Conservation (phyloP, 1,140 invertebrate genomes). For the Prorops nasuta region DNA sequence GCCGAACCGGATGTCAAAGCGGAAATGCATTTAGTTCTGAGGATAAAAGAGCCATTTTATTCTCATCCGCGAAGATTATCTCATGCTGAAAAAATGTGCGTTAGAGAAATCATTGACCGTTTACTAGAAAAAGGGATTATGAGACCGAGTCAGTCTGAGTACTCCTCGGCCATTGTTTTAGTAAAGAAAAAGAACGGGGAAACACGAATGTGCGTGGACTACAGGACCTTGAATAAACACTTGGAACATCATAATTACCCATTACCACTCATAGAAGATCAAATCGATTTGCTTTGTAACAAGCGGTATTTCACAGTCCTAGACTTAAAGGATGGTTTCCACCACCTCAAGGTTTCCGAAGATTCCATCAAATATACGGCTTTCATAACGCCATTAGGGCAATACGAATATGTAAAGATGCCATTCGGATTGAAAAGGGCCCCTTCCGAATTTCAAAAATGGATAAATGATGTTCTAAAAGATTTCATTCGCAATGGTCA, state of each 20-base stretch:
- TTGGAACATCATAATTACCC: neutral
- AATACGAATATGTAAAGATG: conserved; percentile 1
- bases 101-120: neutral
- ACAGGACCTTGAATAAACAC: neutral
- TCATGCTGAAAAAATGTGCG: neutral
- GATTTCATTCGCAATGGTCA: neutral
- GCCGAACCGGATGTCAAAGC: neutral
- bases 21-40: neutral
- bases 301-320: neutral
- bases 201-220: conserved; percentile 7
- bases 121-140: neutral
- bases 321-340: neutral
- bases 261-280: conserved; percentile 3
- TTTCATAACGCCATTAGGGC: neutral
- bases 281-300: neutral
- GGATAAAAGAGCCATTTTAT: neutral
- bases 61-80: neutral
- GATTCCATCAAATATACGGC: neutral
- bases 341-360: neutral
- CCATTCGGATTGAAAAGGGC: conserved; percentile 3
- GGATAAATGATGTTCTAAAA: neutral
- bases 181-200: conserved; percentile 1
- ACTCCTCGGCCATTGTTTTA: neutral
- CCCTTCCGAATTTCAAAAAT: neutral
- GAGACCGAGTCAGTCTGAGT: neutral